A percentile compares a stretch with the other conserved stretches of the same genome.
Evolutionary conservation across 2,113 vertebrate genomes (phyloP).

Genomic region (Myotis yumanensis): DNA sequence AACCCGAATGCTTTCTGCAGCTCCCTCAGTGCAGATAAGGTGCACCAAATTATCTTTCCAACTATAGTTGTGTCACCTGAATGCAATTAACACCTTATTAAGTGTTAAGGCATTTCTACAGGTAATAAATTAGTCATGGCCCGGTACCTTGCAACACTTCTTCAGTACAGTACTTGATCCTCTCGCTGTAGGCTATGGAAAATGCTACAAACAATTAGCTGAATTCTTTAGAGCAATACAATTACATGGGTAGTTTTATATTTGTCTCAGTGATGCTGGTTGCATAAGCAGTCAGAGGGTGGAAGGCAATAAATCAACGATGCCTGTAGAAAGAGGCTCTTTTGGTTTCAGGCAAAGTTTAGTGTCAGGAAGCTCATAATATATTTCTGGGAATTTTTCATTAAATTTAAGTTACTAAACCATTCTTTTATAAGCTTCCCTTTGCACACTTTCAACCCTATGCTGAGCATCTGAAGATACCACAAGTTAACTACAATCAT

Average conservation of each 20-base stretch:
- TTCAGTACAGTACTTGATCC: slow-evolving; percentile 32
- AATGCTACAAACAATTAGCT: slow-evolving; percentile 49
- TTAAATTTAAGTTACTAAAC: slow-evolving; percentile 40
- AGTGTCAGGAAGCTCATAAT: not conserved
- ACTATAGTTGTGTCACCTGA: slow-evolving; percentile 61
- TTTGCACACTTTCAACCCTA: not conserved
- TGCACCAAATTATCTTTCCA: slow-evolving; percentile 62
- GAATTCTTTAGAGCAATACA: slow-evolving; percentile 61
- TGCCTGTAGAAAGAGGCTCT: not conserved
- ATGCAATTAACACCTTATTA: slow-evolving; percentile 76
- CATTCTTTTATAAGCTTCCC: not conserved
- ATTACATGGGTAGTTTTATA: slow-evolving; percentile 64
- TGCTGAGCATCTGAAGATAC: not conserved
- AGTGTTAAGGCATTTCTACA: slow-evolving; percentile 66
- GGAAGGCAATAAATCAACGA: slow-evolving; percentile 29
- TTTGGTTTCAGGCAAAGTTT: slow-evolving; percentile 25
- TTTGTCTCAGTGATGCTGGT: slow-evolving; percentile 49
- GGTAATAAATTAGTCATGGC: slow-evolving; percentile 75
- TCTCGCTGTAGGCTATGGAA: slow-evolving; percentile 37
- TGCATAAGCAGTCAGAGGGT: not conserved
- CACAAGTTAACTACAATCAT: slow-evolving; percentile 12
- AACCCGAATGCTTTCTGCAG: slow-evolving; percentile 38
- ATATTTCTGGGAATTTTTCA: slow-evolving; percentile 31
- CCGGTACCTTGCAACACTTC: slow-evolving; percentile 47
- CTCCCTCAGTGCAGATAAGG: slow-evolving; percentile 60